These are phyloP conservation scores for Cephalophus harveyi DNA, from an alignment of 2,113 vertebrate genomes.

Conservation along the genomic window DNA sequence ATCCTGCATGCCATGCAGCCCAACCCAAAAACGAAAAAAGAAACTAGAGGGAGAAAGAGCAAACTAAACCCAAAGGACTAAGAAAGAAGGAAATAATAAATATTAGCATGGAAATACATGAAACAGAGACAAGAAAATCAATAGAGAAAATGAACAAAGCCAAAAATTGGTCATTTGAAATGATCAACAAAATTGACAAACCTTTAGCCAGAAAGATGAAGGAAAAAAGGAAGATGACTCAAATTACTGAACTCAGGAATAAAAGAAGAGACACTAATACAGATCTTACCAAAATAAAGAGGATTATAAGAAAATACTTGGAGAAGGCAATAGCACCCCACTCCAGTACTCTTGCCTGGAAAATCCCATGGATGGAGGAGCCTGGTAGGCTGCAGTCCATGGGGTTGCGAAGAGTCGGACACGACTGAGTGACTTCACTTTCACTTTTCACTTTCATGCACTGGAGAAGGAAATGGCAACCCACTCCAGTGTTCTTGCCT, in stretches of 20 bases:
- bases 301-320: not conserved
- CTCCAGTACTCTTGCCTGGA: no score
- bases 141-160: not conserved
- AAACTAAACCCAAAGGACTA: not conserved
- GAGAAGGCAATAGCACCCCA: no score
- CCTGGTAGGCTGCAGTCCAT: no score
- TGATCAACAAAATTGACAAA: not conserved
- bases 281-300: not conserved
- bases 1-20: not conserved
- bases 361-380: no score
- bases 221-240: not conserved
- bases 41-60: not conserved
- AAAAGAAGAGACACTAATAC: not conserved
- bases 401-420: fast-evolving
- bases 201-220: not conserved
- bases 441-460: no score
- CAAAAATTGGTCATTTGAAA: not conserved
- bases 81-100: not conserved
- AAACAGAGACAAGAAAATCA: not conserved
- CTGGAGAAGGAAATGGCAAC: no score
- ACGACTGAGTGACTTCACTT: no score
- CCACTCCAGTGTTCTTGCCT: no score
- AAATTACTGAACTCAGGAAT: not conserved
- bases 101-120: not conserved
- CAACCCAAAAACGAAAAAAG: not conserved